Base-by-base conservation (phyloP, 2,888 invertebrate genomes). In the Leptinotarsa peninsularis region DNA sequence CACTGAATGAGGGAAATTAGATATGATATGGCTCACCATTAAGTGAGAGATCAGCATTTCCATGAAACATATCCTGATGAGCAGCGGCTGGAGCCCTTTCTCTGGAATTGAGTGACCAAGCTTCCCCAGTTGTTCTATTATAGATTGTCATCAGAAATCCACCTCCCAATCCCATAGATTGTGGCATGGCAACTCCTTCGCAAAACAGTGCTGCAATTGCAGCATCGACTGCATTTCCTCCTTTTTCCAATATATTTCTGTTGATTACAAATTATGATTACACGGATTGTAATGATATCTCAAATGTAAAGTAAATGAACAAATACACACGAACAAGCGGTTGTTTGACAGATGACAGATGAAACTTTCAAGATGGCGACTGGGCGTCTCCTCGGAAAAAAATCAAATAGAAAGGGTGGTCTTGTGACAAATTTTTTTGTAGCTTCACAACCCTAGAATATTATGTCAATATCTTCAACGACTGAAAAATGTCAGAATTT, bases 141-240 rank as follows among this genome's bases (percentile, higher is more conserved):
- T 96, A 97, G 75, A 96, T 91, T 1, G 95, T 95, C 88, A 95
- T 94, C 49, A 96, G 89, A 88, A 96, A 96, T 17, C 97, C 97
- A 66, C 97, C 97, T 5, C 97, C 97, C 10, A 97, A 88, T 0
- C 97, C 97, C 92, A 94, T 94, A 82, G 95, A 93, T 87, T 97
- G 96, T 10, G 95, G 92, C 85, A 95, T 93, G 13, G 94, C 91
- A 5, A 96, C 90, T 0, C 97, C 96, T 86, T 96, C 94, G 87
- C 97, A 97, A 82, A 97, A 91, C 66, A 96, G 86, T 0, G 95
- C 92, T 0, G 96, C 96, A 82, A 97, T 94, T 0, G 96, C 94
- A 0, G 96, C 95, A 86, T 97, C 97, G 4, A 94, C 94, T 0
- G 95, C 96, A 0, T 93, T 91, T 1, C 96, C 95, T 81, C 92